These are phyloP conservation scores for Oreochromis spilurus DNA, from an alignment of 2,113 vertebrate genomes.

Conservation along the genomic window DNA sequence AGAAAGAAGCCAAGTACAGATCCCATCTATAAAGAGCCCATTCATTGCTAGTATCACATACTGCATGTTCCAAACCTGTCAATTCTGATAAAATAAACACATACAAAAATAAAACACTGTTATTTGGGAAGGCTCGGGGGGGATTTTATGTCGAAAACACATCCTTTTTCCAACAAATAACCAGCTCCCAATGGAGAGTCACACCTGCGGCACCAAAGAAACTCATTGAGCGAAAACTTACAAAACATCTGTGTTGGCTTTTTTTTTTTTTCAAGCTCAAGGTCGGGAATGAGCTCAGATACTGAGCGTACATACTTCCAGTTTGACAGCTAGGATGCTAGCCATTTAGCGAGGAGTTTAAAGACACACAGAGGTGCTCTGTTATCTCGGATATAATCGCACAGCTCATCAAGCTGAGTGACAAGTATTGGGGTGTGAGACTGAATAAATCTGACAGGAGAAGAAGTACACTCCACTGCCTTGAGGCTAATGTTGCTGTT, in stretches of 20 bases:
- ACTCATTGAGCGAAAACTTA: background rate
- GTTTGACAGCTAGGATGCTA: background rate
- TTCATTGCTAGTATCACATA: background rate
- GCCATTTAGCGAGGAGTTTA: background rate
- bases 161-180: background rate
- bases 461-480: background rate
- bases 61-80: background rate
- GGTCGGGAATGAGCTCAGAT: background rate
- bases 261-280: background rate
- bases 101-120: background rate
- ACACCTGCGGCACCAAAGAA: background rate
- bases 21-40: background rate
- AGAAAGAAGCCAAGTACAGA: background rate
- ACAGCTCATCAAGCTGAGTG: background rate
- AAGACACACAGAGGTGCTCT: background rate
- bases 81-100: background rate
- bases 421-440: background rate
- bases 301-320: background rate
- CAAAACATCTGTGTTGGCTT: background rate
- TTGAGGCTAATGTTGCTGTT: background rate
- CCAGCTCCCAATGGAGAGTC: background rate
- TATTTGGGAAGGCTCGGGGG: background rate
- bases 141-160: background rate
- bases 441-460: background rate
- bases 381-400: background rate